Evolutionary conservation across 2,797 vertebrate genomes (phyloP), one percentile per base, ranked within the genome.

Genomic region (Pampus argenteus): DNA sequence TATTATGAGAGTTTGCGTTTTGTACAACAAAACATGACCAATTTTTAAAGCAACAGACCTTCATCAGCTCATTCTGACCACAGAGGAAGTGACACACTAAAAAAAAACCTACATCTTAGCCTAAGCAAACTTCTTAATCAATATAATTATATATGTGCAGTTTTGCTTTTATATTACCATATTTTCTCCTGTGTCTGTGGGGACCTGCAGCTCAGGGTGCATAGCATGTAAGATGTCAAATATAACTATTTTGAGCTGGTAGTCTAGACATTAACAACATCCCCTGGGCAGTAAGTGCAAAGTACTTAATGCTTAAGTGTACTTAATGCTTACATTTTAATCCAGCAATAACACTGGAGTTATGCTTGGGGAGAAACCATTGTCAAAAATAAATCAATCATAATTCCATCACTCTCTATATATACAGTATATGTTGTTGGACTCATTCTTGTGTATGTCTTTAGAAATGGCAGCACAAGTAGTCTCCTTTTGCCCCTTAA

Each of bases 271-370:
- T 78, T 81, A 72, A 84, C 66, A 69, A 71, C 31, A 45, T 86
- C 86, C 82, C 88, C 34, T 34, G 79, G 79, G 86, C 68, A 57
- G 42, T 50, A 52, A 84, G 81, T 79, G 74, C 82, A 74, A 86
- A 88, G 57, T 65, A 76, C 81, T 83, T 80, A 80, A 34, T 66
- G 78, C 74, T 81, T 82, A 88, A 85, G 79, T 86, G 74, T 83
- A 67, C 75, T 81, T 88, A 77, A 81, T 81, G 78, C 73, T 76
- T 75, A 58, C 81, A 72, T 34, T 86, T 85, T 82, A 87, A 87
- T 88, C 83, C 81, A 51, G 66, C 61, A 70, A 52, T 72, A 83
- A 79, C 79, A 75, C 60, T 7, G 29, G 72, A 55, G 67, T 58
- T 67, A 74, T 69, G 66, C 65, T 77, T 9, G 58, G 78, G 72